Conservation (phyloP, 2,797 vertebrate genomes). For the Hephaestus fuliginosus region DNA sequence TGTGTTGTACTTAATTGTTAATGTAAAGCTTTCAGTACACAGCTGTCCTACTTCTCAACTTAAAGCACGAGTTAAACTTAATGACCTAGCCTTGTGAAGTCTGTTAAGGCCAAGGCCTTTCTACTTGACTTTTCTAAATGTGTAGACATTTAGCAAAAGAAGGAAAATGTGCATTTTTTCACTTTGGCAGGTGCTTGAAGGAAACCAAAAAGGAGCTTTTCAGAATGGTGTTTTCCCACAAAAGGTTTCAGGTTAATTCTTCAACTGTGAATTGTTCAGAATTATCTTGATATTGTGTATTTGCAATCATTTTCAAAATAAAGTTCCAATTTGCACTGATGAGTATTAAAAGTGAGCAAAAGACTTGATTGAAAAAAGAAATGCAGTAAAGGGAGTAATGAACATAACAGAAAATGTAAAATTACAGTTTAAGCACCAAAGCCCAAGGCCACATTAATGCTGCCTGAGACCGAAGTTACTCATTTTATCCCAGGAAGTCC, state of each 20-base stretch:
- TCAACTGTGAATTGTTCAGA: background rate
- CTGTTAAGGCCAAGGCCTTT: background rate
- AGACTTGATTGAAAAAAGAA: too few species aligned
- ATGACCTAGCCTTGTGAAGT: background rate
- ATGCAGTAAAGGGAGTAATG: too few species aligned
- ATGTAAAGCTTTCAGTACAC: background rate
- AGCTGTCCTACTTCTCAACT: background rate
- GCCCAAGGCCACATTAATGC: too few species aligned
- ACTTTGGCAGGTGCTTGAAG: background rate
- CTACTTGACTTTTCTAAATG: background rate
- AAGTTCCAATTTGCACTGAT: background rate
- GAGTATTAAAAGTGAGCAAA: too few species aligned
- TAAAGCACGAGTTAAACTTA: background rate
- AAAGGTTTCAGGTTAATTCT: background rate
- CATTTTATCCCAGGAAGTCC: too few species aligned
- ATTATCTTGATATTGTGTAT: background rate
- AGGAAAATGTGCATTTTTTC: background rate
- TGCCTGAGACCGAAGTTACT: too few species aligned
- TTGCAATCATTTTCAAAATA: background rate
- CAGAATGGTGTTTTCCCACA: background rate
- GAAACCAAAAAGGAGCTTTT: background rate
- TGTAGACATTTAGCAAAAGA: constrained; percentile 7
- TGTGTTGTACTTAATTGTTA: background rate
- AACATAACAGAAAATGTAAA: too few species aligned
- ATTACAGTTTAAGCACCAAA: too few species aligned